These are phyloP conservation scores for Sitobion miscanthi DNA, from an alignment of 1,140 invertebrate species.

Conservation along the genomic window DNA sequence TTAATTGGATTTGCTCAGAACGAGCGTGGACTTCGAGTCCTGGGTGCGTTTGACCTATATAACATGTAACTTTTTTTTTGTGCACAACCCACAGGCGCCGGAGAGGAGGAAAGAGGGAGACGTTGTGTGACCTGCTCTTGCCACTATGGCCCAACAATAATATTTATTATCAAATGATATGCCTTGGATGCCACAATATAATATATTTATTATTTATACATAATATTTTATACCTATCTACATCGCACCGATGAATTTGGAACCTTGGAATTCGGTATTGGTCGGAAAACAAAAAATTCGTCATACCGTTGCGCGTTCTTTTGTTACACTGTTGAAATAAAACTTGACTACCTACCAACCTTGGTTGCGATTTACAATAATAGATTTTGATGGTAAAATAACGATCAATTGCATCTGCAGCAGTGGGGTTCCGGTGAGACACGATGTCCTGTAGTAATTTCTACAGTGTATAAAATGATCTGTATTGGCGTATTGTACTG, in stretches of 20 bases:
- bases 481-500: not conserved
- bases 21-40: not conserved
- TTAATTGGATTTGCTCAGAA: not conserved
- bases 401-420: not conserved
- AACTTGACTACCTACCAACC: conserved; percentile 1
- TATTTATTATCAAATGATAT: not conserved
- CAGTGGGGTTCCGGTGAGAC: not conserved
- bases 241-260: not conserved
- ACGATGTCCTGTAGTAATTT: not conserved
- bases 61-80: not conserved
- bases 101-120: not conserved
- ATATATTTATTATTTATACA: not conserved
- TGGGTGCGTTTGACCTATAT: conserved; percentile 31
- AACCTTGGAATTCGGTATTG: conserved; percentile 27
- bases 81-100: not conserved
- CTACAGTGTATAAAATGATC: not conserved
- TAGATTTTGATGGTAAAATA: not conserved
- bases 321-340: conserved; percentile 10
- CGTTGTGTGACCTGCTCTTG: not conserved
- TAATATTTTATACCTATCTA: not conserved
- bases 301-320: conserved; percentile 24
- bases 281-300: conserved; percentile 36
- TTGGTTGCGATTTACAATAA: conserved; percentile 38
- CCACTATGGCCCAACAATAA: not conserved
- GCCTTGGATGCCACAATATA: not conserved